phyloP scores from a whole-genome alignment of 2,888 invertebrate genomes.

The Archips crataeganus region DNA sequence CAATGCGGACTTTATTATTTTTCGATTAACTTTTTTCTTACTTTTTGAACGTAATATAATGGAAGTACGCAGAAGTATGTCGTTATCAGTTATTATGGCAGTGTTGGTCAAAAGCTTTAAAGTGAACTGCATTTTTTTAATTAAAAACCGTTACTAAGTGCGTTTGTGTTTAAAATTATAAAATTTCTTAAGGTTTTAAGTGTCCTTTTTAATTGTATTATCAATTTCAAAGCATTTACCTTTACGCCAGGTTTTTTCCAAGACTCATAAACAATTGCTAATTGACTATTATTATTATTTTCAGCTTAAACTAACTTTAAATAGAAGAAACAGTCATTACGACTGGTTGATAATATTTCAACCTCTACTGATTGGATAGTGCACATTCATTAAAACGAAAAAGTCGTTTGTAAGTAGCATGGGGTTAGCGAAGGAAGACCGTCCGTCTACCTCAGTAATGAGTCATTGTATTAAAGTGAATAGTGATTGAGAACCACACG shows the following conservation, averaged over 20 bases:
- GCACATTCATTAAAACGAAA: slow-evolving; percentile 49
- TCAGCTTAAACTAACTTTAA: slow-evolving; percentile 18
- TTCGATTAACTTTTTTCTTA: slow-evolving; percentile 69
- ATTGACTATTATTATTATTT: no score
- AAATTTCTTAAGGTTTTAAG: background rate
- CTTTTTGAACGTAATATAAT: slow-evolving; percentile 39
- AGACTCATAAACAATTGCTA: slow-evolving; percentile 17
- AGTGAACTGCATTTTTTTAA: slow-evolving; percentile 18
- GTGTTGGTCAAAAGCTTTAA: slow-evolving; percentile 19
- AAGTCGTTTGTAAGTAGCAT: slow-evolving; percentile 61
- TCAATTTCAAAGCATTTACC: background rate
- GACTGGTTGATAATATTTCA: slow-evolving; percentile 34
- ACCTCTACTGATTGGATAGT: slow-evolving; percentile 39
- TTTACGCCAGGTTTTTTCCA: slow-evolving; percentile 1
- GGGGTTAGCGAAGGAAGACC: slow-evolving; percentile 53
- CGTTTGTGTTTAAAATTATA: background rate
- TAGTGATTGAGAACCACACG: slow-evolving; percentile 66
- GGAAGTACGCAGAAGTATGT: slow-evolving; percentile 41
- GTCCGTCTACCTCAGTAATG: slow-evolving; percentile 61
- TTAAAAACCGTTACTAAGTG: slow-evolving; percentile 4
- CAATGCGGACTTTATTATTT: slow-evolving; percentile 66
- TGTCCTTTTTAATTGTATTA: background rate
- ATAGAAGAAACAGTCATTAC: slow-evolving; percentile 30
- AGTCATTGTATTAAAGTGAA: slow-evolving; percentile 67
- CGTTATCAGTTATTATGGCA: slow-evolving; percentile 43